Base-by-base conservation (phyloP, 2,888 invertebrate genomes). In the Malachius bipustulatus region DNA sequence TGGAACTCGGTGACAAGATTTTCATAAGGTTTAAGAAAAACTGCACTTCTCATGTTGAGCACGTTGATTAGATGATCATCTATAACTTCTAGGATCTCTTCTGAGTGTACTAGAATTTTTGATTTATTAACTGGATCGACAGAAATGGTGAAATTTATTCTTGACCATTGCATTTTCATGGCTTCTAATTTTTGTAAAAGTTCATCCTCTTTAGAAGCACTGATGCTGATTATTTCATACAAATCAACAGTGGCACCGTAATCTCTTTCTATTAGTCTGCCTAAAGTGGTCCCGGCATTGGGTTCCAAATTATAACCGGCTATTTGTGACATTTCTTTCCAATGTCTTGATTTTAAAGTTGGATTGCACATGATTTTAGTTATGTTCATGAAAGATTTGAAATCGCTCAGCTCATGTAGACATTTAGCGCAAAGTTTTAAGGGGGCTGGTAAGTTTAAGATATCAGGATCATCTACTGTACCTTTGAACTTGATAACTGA, bases 311-410 rank as follows among this genome's bases (percentile, higher is more conserved):
- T 80, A 54, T 79, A 75, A 6, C 79, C 79, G 32, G 80, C 79
- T 37, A 84, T 74, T 27, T 61, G 63, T 1, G 83, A 79, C 81
- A 90, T 87, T 58, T 82, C 77, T 52, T 76, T 72, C 89, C 89
- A 90, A 58, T 90, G 89, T 32, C 83, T 68, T 44, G 78, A 72
- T 14, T 75, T 67, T 45, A 90, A 66, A 1, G 85, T 81, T 34
- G 77, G 74, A 62, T 88, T 88, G 54, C 93, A 91, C 70, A 94
- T 76, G 16, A 89, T 84, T 41, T 78, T 75, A 16, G 85, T 82
- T 46, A 91, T 73, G 40, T 81, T 80, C 10, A 94, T 76, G 48
- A 82, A 77, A 13, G 77, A 75, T 57, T 83, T 69, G 62, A 84
- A 82, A 28, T 70, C 69, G 46, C 76, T 76, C 14, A 82, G 66